These are phyloP conservation scores for Aphelenchoides avenae DNA, from an alignment of 1,140 invertebrate genomes.

Conservation along the genomic window DNA sequence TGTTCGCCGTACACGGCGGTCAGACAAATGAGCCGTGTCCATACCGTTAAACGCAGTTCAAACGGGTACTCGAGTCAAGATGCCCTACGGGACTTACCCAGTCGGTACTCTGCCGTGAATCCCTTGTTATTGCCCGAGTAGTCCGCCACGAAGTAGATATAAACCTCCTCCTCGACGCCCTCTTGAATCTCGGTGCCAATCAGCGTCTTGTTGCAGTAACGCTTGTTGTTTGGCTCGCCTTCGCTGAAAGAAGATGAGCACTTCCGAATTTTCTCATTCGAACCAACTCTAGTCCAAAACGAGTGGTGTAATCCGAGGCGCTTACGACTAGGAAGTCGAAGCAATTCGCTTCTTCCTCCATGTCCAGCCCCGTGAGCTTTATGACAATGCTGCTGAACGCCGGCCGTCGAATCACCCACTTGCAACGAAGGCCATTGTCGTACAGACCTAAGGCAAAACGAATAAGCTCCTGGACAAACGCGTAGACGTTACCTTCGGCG, in stretches of 20 bases:
- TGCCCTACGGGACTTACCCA: slow-evolving; percentile 21
- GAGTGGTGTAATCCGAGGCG: slow-evolving; percentile 20
- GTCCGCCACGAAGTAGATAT: slow-evolving; percentile 52
- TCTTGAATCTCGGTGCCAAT: slow-evolving; percentile 14
- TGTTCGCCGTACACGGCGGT: too few species aligned
- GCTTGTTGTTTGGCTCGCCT: too few species aligned
- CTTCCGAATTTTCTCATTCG: too few species aligned
- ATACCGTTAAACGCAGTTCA: too few species aligned
- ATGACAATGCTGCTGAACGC: slow-evolving; percentile 35
- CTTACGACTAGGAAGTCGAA: slow-evolving; percentile 48
- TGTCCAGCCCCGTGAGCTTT: slow-evolving; percentile 39
- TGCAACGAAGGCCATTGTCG: slow-evolving; percentile 39
- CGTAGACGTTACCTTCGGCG: too few species aligned
- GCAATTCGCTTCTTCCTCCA: slow-evolving; percentile 38
- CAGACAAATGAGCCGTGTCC: too few species aligned
- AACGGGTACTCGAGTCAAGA: too few species aligned
- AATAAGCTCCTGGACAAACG: too few species aligned
- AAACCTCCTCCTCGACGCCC: slow-evolving; percentile 29
- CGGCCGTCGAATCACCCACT: slow-evolving; percentile 44
- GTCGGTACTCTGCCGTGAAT: slow-evolving; percentile 41
- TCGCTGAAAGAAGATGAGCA: too few species aligned
- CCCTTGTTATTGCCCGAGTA: slow-evolving; percentile 33
- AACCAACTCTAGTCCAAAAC: too few species aligned
- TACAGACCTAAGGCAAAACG: slow-evolving; percentile 28
- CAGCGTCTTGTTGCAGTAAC: slow-evolving; percentile 33